Evolutionary conservation across 2,113 vertebrate genomes (phyloP).

Genomic region (Trochalopteron elliotii): DNA sequence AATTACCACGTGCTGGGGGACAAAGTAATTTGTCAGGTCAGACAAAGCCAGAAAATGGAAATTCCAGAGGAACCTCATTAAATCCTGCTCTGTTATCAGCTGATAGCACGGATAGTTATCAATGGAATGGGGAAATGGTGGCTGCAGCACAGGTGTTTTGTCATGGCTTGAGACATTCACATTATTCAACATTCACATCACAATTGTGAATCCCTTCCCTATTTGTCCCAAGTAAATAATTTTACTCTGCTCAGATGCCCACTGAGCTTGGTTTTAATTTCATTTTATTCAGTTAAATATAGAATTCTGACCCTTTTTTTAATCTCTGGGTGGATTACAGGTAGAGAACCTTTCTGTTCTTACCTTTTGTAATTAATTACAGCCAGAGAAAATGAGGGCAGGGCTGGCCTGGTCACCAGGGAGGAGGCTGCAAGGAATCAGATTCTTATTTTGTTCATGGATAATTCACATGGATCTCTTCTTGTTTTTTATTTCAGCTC

Average conservation of each 20-base stretch:
- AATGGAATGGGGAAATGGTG: not conserved
- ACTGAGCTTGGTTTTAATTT: not conserved
- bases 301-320: not conserved
- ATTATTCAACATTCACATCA: not conserved
- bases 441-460: not conserved
- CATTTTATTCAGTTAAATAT: not conserved
- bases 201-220: not conserved
- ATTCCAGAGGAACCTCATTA: not conserved
- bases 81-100: not conserved
- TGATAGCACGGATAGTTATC: not conserved
- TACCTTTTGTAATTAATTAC: not conserved
- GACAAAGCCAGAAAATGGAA: not conserved
- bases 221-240: not conserved
- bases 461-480: not conserved
- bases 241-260: not conserved
- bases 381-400: not conserved
- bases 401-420: not conserved
- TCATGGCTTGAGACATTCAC: not conserved
- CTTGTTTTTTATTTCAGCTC: not conserved
- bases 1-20: not conserved
- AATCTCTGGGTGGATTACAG: not conserved
- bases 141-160: not conserved
- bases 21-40: not conserved
- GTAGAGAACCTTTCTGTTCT: not conserved
- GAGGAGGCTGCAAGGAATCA: not conserved